phyloP scores from a whole-genome alignment of 2,113 vertebrate genomes.

The Bubo blakistoni region DNA sequence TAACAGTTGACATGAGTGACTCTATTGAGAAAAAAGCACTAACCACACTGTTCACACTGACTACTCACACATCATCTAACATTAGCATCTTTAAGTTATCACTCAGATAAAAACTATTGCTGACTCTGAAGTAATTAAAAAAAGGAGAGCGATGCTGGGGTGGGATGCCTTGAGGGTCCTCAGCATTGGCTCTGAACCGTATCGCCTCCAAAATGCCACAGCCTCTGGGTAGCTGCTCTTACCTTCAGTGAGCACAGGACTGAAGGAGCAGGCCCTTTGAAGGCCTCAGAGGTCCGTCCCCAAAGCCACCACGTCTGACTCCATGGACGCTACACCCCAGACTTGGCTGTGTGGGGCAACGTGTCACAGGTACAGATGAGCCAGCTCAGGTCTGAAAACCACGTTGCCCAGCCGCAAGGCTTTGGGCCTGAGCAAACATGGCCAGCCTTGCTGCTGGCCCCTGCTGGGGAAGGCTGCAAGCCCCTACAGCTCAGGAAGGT shows the following conservation, averaged over 20 bases:
- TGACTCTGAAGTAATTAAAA: background rate
- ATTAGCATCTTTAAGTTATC: background rate
- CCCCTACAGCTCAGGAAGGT: background rate
- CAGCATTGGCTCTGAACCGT: fast-evolving
- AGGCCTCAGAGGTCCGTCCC: background rate
- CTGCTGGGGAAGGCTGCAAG: background rate
- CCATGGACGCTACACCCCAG: background rate
- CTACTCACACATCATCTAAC: background rate
- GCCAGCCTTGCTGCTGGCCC: background rate
- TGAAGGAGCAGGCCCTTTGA: background rate
- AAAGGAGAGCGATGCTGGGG: background rate
- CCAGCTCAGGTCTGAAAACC: background rate
- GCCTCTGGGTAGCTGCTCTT: background rate
- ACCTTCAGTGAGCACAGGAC: background rate
- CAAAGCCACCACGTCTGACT: background rate
- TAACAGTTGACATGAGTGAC: background rate
- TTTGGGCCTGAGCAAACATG: fast-evolving
- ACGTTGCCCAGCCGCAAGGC: background rate
- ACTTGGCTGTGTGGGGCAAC: background rate
- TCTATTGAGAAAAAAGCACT: background rate
- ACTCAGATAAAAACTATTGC: background rate
- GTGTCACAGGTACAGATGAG: background rate
- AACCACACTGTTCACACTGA: background rate
- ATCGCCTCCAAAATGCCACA: background rate
- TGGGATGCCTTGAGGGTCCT: background rate